Conservation (phyloP, 2,888 invertebrate genomes). For the Tribolium freemani region DNA sequence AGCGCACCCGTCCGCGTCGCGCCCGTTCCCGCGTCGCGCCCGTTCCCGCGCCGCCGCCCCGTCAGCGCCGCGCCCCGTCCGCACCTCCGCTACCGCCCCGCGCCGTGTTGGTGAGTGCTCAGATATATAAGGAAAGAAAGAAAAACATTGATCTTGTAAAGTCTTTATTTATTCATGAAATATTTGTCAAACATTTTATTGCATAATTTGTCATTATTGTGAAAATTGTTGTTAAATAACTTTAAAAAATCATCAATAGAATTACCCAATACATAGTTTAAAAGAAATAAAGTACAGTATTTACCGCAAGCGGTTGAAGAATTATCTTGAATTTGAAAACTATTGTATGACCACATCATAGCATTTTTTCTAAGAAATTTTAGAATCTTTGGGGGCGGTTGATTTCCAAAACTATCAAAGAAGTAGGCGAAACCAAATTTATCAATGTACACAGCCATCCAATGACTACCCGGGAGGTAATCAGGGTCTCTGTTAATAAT, state of each 20-base stretch:
- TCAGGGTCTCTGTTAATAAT: constrained; percentile 22
- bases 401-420: constrained; percentile 31
- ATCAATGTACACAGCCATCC: constrained; percentile 24
- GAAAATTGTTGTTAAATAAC: background rate
- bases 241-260: background rate
- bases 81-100: no score
- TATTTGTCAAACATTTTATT: background rate
- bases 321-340: constrained; percentile 6
- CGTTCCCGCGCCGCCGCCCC: no score
- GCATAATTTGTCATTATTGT: constrained; percentile 6
- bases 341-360: constrained; percentile 9
- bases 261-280: background rate
- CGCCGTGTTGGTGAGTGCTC: no score
- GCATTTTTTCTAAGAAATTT: constrained; percentile 13
- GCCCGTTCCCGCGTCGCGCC: no score
- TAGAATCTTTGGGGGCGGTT: constrained; percentile 1
- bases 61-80: no score
- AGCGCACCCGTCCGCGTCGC: no score
- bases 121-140: no score
- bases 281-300: constrained; percentile 19
- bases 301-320: constrained; percentile 26
- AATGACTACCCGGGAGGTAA: constrained; percentile 27
- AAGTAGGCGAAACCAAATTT: background rate
- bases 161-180: background rate
- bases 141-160: background rate